Conservation (phyloP, 2,888 invertebrate genomes). For the Crossocerus cetratus region DNA sequence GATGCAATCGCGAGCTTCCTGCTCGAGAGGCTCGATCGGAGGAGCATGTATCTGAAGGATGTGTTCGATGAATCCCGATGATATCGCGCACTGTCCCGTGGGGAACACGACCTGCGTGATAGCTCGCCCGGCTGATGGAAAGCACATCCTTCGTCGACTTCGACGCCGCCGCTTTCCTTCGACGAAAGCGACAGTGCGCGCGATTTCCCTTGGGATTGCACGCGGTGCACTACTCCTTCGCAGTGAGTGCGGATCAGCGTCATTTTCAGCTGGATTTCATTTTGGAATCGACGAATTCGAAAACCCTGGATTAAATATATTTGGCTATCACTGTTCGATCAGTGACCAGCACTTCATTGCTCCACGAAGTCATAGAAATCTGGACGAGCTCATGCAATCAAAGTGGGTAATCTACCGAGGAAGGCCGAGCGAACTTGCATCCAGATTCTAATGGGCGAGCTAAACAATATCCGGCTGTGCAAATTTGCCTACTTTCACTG, state of each 20-base stretch:
- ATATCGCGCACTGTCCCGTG: too few species aligned
- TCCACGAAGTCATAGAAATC: too few species aligned
- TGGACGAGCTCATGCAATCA: too few species aligned
- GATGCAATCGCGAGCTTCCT: not conserved
- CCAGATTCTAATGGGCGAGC: not conserved
- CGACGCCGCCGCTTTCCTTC: not conserved
- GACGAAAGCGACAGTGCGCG: not conserved
- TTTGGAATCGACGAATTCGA: not conserved
- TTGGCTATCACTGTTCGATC: too few species aligned
- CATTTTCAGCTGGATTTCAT: too few species aligned
- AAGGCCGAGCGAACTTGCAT: not conserved
- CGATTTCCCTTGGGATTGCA: constrained; percentile 2
- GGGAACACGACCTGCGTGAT: not conserved
- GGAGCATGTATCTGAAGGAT: too few species aligned
- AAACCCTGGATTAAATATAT: not conserved
- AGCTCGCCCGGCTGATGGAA: constrained; percentile 10
- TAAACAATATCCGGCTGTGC: not conserved
- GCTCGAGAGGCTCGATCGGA: constrained; percentile 1
- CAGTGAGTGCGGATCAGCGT: too few species aligned
- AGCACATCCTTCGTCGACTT: constrained; percentile 1
- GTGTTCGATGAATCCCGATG: too few species aligned
- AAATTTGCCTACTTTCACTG: constrained; percentile 18
- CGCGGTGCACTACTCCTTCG: too few species aligned
- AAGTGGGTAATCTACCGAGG: not conserved
- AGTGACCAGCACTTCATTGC: too few species aligned